Evolutionary conservation across 2,888 invertebrate genomes (phyloP).

Genomic region (Agrochola macilenta): DNA sequence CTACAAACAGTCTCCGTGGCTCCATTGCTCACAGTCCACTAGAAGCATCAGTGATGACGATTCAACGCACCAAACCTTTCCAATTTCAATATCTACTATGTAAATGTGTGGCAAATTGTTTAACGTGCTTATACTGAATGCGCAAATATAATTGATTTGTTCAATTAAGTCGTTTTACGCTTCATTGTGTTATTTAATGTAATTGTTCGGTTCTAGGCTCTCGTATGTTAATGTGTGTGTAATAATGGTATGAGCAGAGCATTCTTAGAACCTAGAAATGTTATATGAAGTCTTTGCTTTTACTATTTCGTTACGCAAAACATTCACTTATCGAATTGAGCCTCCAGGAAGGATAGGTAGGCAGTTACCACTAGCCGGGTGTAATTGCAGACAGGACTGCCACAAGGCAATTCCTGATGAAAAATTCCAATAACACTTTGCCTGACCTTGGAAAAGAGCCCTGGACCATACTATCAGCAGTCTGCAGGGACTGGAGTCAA

Average conservation of each 20-base stretch:
- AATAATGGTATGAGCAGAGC: neutral
- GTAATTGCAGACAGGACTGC: neutral
- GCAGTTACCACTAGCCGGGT: neutral
- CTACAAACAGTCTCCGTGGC: neutral
- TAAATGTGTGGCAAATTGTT: slow-evolving; percentile 24
- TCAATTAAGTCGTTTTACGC: neutral
- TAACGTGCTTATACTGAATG: neutral
- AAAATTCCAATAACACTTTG: neutral
- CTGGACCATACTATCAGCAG: neutral
- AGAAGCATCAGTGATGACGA: slow-evolving; percentile 12
- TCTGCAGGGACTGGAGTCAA: neutral
- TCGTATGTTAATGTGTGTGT: neutral
- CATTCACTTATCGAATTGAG: neutral
- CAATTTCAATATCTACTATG: slow-evolving; percentile 10
- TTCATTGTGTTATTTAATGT: slow-evolving; percentile 1
- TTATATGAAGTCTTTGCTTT: neutral
- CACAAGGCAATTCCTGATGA: neutral
- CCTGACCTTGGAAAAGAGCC: too few relatives aligned
- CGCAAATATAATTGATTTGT: slow-evolving; percentile 23
- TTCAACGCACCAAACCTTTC: slow-evolving; percentile 9
- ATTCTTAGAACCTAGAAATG: neutral
- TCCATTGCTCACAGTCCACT: slow-evolving; percentile 26
- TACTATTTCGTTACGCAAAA: neutral
- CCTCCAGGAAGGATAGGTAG: too few relatives aligned
- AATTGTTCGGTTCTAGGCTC: neutral